These are phyloP conservation scores for Porites cylindrica DNA, from an alignment of 92 coral and sea anemone species.

Conservation along the genomic window DNA sequence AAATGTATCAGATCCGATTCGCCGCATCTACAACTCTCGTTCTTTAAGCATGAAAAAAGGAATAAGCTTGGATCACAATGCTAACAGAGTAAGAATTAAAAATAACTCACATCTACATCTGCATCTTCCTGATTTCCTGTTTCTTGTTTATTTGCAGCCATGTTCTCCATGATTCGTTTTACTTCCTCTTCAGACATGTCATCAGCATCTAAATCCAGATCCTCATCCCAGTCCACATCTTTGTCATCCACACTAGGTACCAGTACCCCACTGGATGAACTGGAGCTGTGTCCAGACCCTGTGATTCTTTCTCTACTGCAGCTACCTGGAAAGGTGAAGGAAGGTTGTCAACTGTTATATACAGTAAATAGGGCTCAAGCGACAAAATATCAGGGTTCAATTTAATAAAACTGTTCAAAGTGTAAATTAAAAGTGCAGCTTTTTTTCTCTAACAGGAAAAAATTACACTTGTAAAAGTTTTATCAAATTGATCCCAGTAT, in stretches of 20 bases:
- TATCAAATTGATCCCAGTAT: too few relatives aligned
- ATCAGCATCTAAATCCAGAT: slow-evolving; percentile 70
- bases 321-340: background rate
- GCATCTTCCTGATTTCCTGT: slow-evolving; percentile 23
- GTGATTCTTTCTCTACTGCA: slow-evolving; percentile 1
- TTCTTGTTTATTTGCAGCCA: slow-evolving; percentile 55
- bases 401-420: too few relatives aligned
- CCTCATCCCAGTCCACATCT: slow-evolving; percentile 87
- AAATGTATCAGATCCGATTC: too few relatives aligned
- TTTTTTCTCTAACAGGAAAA: too few relatives aligned
- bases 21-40: too few relatives aligned
- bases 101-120: slow-evolving; percentile 65
- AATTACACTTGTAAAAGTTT: too few relatives aligned
- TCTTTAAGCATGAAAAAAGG: too few relatives aligned
- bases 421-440: too few relatives aligned
- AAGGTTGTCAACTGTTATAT: too few relatives aligned
- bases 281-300: slow-evolving; percentile 58
- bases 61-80: too few relatives aligned
- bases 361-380: too few relatives aligned
- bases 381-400: too few relatives aligned
- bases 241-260: slow-evolving; percentile 82
- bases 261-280: slow-evolving; percentile 86
- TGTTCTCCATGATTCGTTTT: slow-evolving; percentile 63
- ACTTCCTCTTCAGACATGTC: slow-evolving; percentile 78
- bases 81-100: background rate